Evolutionary conservation across 2,888 invertebrate species (phyloP), one percentile per base, ranked within the genome.

Genomic region (Gryllus longicercus): DNA sequence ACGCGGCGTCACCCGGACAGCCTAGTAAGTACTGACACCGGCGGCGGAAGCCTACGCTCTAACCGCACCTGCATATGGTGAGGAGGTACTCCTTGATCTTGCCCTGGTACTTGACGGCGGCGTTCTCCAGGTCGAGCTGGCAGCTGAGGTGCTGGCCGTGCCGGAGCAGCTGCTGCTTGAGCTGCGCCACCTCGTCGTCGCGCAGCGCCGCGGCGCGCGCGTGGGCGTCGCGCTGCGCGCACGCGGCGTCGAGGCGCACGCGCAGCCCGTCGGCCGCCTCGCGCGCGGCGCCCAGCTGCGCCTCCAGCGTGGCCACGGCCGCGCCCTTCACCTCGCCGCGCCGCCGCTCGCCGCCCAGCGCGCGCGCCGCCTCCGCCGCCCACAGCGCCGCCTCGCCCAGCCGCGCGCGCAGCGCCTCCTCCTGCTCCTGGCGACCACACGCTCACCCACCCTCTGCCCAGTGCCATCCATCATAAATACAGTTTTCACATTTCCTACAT

Each of bases 331-430:
- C 63, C n/a, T 63, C 3, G 3, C 63, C 63, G 63, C 63, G 63
- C 4, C 63, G 63, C n/a, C 63, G 63, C 63, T 63, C 63, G 2
- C 11, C 63, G 63, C 63, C 63, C 63, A 63, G n/a, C 63, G 14
- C 16, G n/a, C 63, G 63, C 63, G 63, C 63, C 14, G 63, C 63
- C 63, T 63, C 63, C 63, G 63, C 63, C 63, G 63, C n/a, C 63
- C 63, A 63, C 63, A 63, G 63, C 63, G 63, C 63, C 63, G 63
- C 63, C 16, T 63, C 63, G 14, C 63, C 63, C 63, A 63, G n/a
- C 16, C 63, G 63, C n/a, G 14, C n/a, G 63, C 63, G 63, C 63
- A 63, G 8, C 63, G 63, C 0, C n/a, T 0, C 63, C n/a, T 63
- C 63, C 16, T 63, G 63, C 63, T 1, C 63, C 63, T 63, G 63